Evolutionary conservation across 2,797 vertebrate genomes (phyloP), one percentile per base, ranked within the genome.

Genomic region (Lindbergichthys nudifrons): DNA sequence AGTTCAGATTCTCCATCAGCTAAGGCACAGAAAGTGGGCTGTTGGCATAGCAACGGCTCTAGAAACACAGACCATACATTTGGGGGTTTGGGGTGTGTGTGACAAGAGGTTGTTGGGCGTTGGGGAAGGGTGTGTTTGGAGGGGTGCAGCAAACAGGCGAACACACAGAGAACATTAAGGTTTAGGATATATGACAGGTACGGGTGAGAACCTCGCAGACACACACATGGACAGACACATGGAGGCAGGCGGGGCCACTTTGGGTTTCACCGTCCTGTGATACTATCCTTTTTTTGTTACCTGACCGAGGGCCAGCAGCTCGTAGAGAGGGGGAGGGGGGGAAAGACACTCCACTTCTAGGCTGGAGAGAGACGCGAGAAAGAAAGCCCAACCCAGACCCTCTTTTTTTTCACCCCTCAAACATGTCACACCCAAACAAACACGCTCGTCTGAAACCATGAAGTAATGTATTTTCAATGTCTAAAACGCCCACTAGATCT

Each of bases 181-280:
- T 92, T n/a, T 82, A 94, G 95, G 95, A 96, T 95, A 96, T 94
- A 96, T 96, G 93, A 95, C 95, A 96, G 95, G 95, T 95, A 95
- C 94, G 85, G 94, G 95, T 96, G 95, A 95, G 93, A 91, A 94
- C 94, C 94, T 94, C 92, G 85, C 88, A 90, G 92, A 90, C 90
- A 86, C 85, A 90, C 88, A 92, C 90, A 84, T 81, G 75, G 84
- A 92, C 90, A 90, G 83, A 94, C 88, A 93, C 87, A 92, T 92
- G 88, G 93, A 93, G 90, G 89, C 93, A 91, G 92, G 92, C 92
- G 86, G 92, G 93, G 93, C 91, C 90, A 90, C 87, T 91, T 89
- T 91, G 90, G 92, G 89, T 91, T 95, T 95, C 95, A 95, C 95
- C 95, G 88, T 95, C 94, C 95, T 95, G 95, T 96, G 94, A 96